These are phyloP conservation scores for Oreocharis arfaki DNA, from an alignment of 2,113 vertebrate species.

Conservation along the genomic window DNA sequence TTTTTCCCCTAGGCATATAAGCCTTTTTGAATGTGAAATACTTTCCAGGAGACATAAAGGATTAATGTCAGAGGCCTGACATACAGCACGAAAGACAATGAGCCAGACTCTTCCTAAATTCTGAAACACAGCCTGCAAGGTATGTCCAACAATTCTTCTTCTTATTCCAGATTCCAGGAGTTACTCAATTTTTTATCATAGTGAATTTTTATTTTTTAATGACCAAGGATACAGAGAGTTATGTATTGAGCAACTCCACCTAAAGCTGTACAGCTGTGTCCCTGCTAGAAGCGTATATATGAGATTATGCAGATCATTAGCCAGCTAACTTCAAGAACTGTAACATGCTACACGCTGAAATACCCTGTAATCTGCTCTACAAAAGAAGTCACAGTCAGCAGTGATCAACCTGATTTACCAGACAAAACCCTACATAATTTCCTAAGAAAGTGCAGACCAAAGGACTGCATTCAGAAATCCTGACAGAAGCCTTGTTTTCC, in stretches of 20 bases:
- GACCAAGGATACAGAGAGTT: background rate
- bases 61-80: background rate
- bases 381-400: background rate
- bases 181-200: background rate
- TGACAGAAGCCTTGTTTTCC: background rate
- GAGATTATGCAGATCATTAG: background rate
- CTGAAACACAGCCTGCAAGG: background rate
- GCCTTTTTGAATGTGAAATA: background rate
- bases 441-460: background rate
- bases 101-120: background rate
- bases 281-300: background rate
- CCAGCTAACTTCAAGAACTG: background rate
- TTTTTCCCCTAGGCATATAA: background rate
- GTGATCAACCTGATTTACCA: background rate
- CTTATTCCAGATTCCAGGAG: background rate
- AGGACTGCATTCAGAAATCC: background rate
- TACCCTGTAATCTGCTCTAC: background rate
- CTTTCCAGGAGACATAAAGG: background rate
- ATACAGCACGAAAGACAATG: background rate
- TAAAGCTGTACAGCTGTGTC: background rate
- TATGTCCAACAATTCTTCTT: background rate
- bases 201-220: background rate
- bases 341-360: background rate
- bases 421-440: background rate
- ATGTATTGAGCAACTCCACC: background rate